These are phyloP conservation scores for Addax nasomaculatus DNA, from an alignment of 2,113 vertebrate genomes.

Conservation along the genomic window DNA sequence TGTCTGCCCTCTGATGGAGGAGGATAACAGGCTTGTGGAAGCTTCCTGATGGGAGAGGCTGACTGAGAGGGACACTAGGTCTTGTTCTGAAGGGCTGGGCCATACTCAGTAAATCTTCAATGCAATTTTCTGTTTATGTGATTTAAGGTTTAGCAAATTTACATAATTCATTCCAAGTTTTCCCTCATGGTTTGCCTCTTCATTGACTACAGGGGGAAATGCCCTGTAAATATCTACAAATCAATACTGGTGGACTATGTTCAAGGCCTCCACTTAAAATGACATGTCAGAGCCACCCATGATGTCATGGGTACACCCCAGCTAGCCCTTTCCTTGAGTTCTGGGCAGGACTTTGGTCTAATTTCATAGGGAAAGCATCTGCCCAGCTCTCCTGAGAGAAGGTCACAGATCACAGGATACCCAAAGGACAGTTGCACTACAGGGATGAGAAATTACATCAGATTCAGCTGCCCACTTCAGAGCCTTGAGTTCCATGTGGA, in stretches of 20 bases:
- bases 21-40: not conserved
- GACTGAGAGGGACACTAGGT: not conserved
- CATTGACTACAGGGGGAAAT: not conserved
- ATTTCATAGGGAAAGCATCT: not conserved
- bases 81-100: not conserved
- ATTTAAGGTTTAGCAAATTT: constrained; percentile 12
- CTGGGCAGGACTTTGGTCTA: not conserved
- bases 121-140: not conserved
- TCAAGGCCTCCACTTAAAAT: not conserved
- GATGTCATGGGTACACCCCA: not conserved
- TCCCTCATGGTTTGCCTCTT: not conserved
- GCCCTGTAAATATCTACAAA: not conserved
- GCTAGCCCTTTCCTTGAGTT: not conserved
- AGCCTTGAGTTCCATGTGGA: not conserved
- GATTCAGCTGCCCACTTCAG: not conserved
- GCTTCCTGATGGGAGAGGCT: not conserved
- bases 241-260: not conserved
- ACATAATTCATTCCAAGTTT: not conserved
- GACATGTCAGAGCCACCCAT: not conserved
- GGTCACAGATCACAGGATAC: not conserved
- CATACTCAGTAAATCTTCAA: not conserved
- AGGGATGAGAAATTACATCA: constrained; percentile 6
- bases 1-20: not conserved
- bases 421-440: not conserved
- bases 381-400: not conserved